These are phyloP conservation scores for Platalea minor DNA, from an alignment of 2,797 vertebrate genomes.

Conservation along the genomic window DNA sequence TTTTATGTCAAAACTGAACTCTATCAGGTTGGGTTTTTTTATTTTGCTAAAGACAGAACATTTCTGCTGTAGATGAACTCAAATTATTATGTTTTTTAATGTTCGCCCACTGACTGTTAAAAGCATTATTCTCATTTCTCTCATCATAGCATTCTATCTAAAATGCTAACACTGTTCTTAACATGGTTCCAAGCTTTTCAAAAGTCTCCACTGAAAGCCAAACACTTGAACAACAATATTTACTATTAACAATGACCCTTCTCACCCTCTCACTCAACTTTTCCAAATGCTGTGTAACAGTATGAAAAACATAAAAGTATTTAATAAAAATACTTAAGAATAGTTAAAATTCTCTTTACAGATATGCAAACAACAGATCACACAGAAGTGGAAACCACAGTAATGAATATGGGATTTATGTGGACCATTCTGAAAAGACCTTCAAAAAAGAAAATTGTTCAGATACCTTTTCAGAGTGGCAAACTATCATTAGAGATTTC, in stretches of 20 bases:
- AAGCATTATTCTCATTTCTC: neutral
- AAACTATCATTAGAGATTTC: neutral
- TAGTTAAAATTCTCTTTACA: neutral
- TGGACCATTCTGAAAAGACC: neutral
- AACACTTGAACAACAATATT: neutral
- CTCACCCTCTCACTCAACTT: neutral
- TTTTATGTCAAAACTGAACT: neutral
- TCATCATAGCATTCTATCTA: neutral
- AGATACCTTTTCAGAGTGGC: neutral
- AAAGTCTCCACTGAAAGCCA: neutral
- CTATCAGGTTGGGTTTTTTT: rapidly evolving
- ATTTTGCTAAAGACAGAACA: neutral
- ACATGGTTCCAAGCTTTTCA: neutral
- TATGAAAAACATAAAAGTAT: neutral
- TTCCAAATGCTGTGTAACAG: neutral
- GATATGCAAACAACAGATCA: neutral
- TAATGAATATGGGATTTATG: neutral
- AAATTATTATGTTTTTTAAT: neutral
- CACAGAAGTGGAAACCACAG: neutral
- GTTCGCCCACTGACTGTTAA: neutral
- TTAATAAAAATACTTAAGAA: neutral
- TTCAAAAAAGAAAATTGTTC: neutral
- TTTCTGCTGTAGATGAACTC: neutral
- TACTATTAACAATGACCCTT: neutral
- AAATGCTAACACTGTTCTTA: neutral